Evolutionary conservation across 1,140 invertebrate species (phyloP).

Genomic region (Archivesica marissinica): DNA sequence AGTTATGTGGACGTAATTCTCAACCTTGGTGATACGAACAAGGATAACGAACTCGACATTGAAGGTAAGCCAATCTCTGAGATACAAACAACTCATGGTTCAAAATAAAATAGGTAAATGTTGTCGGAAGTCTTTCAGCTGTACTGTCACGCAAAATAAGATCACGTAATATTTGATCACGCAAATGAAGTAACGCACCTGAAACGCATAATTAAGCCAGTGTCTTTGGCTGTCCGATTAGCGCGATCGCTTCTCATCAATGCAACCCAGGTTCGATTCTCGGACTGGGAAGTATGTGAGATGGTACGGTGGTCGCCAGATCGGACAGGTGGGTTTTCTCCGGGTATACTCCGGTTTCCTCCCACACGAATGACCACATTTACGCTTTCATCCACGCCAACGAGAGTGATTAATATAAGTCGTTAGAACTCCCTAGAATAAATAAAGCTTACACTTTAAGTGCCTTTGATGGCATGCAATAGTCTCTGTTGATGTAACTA

Average conservation of each 20-base stretch:
- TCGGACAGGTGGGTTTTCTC: no score
- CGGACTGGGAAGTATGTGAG: no score
- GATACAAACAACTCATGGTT: background rate
- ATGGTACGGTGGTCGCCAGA: no score
- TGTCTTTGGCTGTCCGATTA: no score
- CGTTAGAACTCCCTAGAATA: background rate
- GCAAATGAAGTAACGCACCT: background rate
- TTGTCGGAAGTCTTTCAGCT: background rate
- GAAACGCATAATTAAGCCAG: no score
- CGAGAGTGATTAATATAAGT: no score
- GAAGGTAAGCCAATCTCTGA: background rate
- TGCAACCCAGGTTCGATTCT: no score
- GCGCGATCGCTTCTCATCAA: no score
- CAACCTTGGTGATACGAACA: constrained; percentile 3
- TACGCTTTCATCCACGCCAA: no score
- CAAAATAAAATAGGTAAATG: background rate
- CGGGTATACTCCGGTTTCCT: no score
- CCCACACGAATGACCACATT: no score
- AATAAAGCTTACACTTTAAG: background rate
- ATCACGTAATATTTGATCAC: background rate
- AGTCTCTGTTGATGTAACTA: no score
- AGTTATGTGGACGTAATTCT: constrained; percentile 1
- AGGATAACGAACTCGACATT: constrained; percentile 1
- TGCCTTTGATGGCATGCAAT: background rate
- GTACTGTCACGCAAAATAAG: background rate